These are phyloP conservation scores for Drosophila bifasciata DNA, from an alignment of 1,140 invertebrate species.

Conservation along the genomic window DNA sequence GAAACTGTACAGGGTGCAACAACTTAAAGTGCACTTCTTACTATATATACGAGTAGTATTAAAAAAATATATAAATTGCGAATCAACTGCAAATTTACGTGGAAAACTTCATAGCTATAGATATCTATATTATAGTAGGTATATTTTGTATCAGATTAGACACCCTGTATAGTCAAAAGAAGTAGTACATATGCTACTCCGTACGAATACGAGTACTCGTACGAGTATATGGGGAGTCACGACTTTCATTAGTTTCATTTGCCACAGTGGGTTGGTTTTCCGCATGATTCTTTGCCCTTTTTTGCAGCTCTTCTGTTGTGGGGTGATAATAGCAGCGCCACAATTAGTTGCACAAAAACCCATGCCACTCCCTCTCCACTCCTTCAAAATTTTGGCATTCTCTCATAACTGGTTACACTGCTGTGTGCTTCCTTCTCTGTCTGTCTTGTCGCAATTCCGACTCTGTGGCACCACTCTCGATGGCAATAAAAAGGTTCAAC, in stretches of 20 bases:
- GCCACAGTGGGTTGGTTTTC: conserved; percentile 32
- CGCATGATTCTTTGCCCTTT: conserved; percentile 4
- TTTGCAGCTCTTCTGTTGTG: conserved; percentile 8
- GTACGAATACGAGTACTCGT: too few species aligned
- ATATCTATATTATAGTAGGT: too few species aligned
- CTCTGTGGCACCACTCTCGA: conserved; percentile 54
- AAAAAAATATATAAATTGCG: too few species aligned
- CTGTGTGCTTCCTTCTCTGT: conserved; percentile 9
- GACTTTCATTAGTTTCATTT: conserved; percentile 83
- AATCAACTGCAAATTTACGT: too few species aligned
- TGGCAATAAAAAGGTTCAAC: conserved; percentile 62
- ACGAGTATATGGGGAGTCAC: conserved; percentile 65
- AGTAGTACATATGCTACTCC: too few species aligned
- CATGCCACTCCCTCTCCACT: conserved; percentile 3
- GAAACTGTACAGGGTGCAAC: conserved; percentile 29
- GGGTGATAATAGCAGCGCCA: conserved; percentile 70
- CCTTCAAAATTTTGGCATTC: conserved; percentile 60
- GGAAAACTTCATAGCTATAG: too few species aligned
- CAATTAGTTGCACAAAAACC: conserved; percentile 76
- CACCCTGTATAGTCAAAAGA: conserved; percentile 24
- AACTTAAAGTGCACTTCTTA: neutral
- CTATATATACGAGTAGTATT: neutral
- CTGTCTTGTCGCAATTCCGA: conserved; percentile 25
- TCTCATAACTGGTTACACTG: conserved; percentile 49
- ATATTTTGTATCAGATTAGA: too few species aligned